Base-by-base conservation (phyloP, 1,140 invertebrate species). In the Lordiphosa stackelbergi region DNA sequence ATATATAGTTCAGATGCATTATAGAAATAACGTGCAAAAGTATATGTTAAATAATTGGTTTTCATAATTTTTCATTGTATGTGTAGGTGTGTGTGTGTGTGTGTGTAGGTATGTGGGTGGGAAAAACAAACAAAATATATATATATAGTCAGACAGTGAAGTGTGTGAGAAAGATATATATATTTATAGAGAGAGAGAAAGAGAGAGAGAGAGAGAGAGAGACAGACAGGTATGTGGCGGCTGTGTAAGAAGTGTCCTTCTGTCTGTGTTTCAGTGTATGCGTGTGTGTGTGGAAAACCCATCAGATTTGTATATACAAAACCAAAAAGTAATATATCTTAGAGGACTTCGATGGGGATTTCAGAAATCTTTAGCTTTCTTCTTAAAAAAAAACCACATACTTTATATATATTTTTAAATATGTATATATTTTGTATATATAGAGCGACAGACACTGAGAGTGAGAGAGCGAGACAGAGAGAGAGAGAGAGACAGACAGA, bases 21-120 rank as follows among this genome's bases (percentile, higher is more conserved):
- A 81, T 73, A 85, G 74, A 75, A 85, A 85, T 74, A 85, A 85
- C 79, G 74, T 85, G 81, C 74, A 85, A 85, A 78, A 85, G 73
- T 83, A 81, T 81, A 81, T 81, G 66, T 74, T 83, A 84, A 84
- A 73, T 75, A 84, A 77, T 77, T 83, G 78, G 72, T 69, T 59
- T 46, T 59, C 52, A 65, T 49, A n/a, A 10, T 40, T 58, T 37
- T 45, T 36, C 24, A 35, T 51, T 16, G 16, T 42, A 37, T 53
- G 38, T 43, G 43, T 55, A 35, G 16, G 12, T 61, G 7, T 57
- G 13, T 55, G 13, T 62, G 31, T 62, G 42, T 31, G 31, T 46
- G 13, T 66, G 57, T 62, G 31, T 62, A 38, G 22, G 31, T 46
- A 11, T 66, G 57, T 61, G 56, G 55, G 46, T 79, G 66, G 63